A percentile compares a stretch with the other conserved stretches of the same genome.
Conservation (phyloP, 2,797 vertebrate genomes). For the Protosalanx chinensis region DNA sequence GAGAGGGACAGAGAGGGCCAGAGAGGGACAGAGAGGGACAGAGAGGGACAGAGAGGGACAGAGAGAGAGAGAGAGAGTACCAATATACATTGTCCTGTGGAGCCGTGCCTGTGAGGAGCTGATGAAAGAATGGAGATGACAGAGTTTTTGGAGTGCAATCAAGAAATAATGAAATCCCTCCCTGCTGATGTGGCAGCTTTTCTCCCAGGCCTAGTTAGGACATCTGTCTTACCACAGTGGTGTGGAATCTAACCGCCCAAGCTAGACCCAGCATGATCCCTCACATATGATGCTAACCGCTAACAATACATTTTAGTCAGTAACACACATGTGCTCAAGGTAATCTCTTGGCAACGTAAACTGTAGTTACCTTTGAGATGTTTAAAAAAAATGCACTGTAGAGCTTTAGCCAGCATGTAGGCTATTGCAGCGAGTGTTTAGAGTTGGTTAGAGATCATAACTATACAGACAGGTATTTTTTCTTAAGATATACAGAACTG, state of each 20-base stretch:
- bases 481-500: background rate
- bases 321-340: background rate
- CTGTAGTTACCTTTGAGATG: constrained; percentile 32
- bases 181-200: constrained; percentile 50
- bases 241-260: constrained; percentile 34
- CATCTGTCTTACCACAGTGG: constrained; percentile 40
- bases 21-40: no score
- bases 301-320: constrained; percentile 11
- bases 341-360: constrained; percentile 21
- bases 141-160: constrained; percentile 33
- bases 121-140: constrained; percentile 40
- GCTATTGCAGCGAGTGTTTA: constrained; percentile 31
- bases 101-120: constrained; percentile 29
- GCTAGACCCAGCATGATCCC: constrained; percentile 38
- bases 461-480: background rate
- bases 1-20: no score
- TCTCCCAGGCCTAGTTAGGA: constrained; percentile 35
- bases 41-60: no score
- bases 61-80: no score
- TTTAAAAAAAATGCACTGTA: background rate
- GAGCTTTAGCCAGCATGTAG: constrained; percentile 33
- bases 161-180: constrained; percentile 8
- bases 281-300: constrained; percentile 28
- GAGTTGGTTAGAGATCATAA: background rate
- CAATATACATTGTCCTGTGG: constrained; percentile 16